phyloP scores from a whole-genome alignment of 1,140 invertebrate genomes.

The Prorops nasuta region DNA sequence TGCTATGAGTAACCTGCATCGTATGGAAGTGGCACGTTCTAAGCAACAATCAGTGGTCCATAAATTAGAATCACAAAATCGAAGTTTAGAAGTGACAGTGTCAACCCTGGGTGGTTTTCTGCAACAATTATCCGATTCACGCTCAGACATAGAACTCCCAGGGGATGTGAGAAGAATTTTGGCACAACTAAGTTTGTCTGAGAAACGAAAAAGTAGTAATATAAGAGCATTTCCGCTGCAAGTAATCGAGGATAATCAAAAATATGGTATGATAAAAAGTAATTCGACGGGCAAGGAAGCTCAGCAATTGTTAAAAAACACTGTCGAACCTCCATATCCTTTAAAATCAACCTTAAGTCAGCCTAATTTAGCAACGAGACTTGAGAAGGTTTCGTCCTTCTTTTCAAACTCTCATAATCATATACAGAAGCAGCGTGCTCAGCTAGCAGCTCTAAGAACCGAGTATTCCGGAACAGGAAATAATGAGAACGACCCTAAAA shows the following conservation, averaged over 20 bases:
- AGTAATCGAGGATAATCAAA: conserved; percentile 57
- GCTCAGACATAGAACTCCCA: conserved; percentile 64
- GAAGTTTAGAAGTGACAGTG: conserved; percentile 65
- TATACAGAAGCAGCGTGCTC: conserved; percentile 58
- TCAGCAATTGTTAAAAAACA: conserved; percentile 31
- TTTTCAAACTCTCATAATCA: conserved; percentile 67
- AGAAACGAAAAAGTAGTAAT: conserved; percentile 50
- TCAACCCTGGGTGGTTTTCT: conserved; percentile 63
- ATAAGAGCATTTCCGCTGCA: conserved; percentile 55
- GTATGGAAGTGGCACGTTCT: conserved; percentile 61
- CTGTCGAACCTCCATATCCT: conserved; percentile 43
- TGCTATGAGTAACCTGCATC: conserved; percentile 63
- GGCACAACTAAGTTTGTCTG: conserved; percentile 56
- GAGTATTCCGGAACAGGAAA: conserved; percentile 25
- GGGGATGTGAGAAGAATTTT: conserved; percentile 67
- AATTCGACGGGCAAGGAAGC: conserved; percentile 46
- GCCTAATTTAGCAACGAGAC: conserved; percentile 48
- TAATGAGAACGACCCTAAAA: conserved; percentile 51
- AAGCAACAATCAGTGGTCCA: conserved; percentile 61
- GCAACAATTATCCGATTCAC: conserved; percentile 59
- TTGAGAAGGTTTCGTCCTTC: conserved; percentile 59
- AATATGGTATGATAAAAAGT: conserved; percentile 53
- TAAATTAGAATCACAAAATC: conserved; percentile 64
- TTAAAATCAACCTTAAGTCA: conserved; percentile 54
- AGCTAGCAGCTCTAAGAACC: conserved; percentile 39